A percentile compares a stretch with the other conserved stretches of the same genome.
These are phyloP conservation scores for Coregonus suidteri DNA, from an alignment of 2,797 vertebrate genomes.

Conservation along the genomic window DNA sequence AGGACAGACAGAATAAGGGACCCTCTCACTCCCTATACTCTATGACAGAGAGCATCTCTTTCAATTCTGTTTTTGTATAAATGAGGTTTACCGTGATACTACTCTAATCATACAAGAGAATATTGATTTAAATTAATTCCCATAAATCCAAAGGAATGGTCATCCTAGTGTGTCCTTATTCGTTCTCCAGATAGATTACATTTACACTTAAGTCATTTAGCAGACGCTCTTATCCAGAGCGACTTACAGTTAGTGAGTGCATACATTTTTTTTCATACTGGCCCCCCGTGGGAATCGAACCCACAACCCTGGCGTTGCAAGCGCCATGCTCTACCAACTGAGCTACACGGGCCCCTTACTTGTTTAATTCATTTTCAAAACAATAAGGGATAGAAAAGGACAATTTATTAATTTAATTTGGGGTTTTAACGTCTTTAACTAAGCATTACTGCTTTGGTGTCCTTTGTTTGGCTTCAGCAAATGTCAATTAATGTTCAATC, in stretches of 20 bases:
- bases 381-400: constrained; percentile 62
- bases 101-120: constrained; percentile 43
- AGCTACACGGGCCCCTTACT: neutral
- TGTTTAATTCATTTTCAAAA: constrained; percentile 62
- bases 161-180: constrained; percentile 33
- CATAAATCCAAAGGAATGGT: constrained; percentile 41
- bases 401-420: constrained; percentile 55
- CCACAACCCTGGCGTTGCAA: too few relatives aligned
- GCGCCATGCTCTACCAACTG: too few relatives aligned
- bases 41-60: constrained; percentile 26
- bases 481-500: constrained; percentile 78
- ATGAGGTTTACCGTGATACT: neutral
- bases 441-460: constrained; percentile 66
- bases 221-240: too few relatives aligned
- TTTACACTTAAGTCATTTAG: too few relatives aligned
- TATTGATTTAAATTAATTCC: constrained; percentile 45
- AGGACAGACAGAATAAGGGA: constrained; percentile 9
- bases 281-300: too few relatives aligned
- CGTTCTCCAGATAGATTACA: constrained; percentile 55
- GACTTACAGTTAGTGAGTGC: too few relatives aligned
- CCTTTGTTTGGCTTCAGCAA: constrained; percentile 76
- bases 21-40: neutral
- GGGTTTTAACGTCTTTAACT: constrained; percentile 70
- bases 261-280: too few relatives aligned
- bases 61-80: neutral